Conservation (phyloP, 2,113 vertebrate genomes). For the Pedetes capensis region DNA sequence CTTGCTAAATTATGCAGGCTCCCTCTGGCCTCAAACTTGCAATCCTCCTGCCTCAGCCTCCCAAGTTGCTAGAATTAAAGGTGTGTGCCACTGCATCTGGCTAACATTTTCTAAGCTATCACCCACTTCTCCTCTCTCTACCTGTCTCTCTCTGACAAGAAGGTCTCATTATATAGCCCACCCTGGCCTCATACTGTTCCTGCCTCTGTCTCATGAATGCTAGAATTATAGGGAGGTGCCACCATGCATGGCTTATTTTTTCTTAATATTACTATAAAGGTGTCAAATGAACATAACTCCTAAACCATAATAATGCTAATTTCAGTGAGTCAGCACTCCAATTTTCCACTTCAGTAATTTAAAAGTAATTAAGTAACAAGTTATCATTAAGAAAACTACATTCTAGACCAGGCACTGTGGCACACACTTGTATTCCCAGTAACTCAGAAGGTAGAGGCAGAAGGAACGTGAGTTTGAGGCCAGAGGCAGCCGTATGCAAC, state of each 20-base stretch:
- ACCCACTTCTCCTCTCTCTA: not conserved
- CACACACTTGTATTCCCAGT: too few relatives aligned
- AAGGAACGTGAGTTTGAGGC: too few relatives aligned
- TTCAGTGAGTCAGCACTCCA: not conserved
- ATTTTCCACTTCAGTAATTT: not conserved
- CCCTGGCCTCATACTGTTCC: not conserved
- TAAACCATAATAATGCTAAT: not conserved
- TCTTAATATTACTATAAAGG: not conserved
- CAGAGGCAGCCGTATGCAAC: too few relatives aligned
- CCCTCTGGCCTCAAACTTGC: too few relatives aligned
- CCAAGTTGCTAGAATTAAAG: too few relatives aligned
- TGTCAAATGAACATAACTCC: slow-evolving; percentile 7
- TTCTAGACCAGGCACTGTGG: not conserved
- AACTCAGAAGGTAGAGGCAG: too few relatives aligned
- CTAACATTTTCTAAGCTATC: slow-evolving; percentile 13
- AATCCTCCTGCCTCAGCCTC: too few relatives aligned
- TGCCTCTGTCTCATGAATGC: not conserved
- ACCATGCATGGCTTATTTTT: not conserved
- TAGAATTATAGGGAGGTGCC: not conserved
- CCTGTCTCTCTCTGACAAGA: not conserved
- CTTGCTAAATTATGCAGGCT: too few relatives aligned
- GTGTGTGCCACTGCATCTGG: too few relatives aligned
- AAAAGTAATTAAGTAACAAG: not conserved
- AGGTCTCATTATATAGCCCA: not conserved
- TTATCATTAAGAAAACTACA: not conserved